A percentile compares a stretch with the other conserved stretches of the same genome.
Conservation (phyloP, 2,888 invertebrate species). For the Amphipyra tragopoginis region DNA sequence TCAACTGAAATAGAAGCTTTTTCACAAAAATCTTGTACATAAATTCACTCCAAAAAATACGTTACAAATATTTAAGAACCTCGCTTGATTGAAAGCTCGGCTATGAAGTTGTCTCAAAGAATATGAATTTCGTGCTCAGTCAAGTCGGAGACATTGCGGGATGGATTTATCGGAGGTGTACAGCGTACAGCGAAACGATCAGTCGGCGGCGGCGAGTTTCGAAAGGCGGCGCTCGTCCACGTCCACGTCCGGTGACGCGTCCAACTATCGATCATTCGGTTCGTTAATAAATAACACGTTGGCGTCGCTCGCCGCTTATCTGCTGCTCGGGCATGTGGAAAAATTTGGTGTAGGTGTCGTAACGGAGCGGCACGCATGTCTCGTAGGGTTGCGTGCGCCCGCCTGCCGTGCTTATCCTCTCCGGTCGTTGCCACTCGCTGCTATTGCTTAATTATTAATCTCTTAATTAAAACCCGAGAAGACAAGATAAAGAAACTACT, state of each 20-base stretch:
- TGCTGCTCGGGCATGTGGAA: conserved; percentile 89
- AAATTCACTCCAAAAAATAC: conserved; percentile 8
- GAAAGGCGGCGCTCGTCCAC: conserved; percentile 84
- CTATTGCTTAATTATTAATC: conserved; percentile 77
- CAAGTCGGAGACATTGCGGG: conserved; percentile 73
- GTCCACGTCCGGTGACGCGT: conserved; percentile 87
- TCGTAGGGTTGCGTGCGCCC: conserved; percentile 82
- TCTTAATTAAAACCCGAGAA: conserved; percentile 79
- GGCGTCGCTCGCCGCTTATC: conserved; percentile 88
- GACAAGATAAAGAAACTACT: conserved; percentile 39
- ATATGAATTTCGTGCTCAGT: conserved; percentile 70
- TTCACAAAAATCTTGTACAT: not conserved
- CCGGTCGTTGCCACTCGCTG: conserved; percentile 78
- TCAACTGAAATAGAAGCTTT: conserved; percentile 21
- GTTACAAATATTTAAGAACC: conserved; percentile 28
- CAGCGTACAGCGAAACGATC: conserved; percentile 67
- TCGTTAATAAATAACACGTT: conserved; percentile 90
- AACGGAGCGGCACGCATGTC: conserved; percentile 88
- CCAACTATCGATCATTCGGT: conserved; percentile 90
- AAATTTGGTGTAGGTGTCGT: conserved; percentile 90
- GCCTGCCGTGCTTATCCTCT: conserved; percentile 78
- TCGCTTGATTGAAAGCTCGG: conserved; percentile 56
- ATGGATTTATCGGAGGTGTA: conserved; percentile 74
- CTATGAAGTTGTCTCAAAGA: conserved; percentile 55
- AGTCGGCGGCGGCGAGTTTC: conserved; percentile 80